phyloP scores from a whole-genome alignment of 2,797 vertebrate genomes.

The Chiroxiphia lanceolata region DNA sequence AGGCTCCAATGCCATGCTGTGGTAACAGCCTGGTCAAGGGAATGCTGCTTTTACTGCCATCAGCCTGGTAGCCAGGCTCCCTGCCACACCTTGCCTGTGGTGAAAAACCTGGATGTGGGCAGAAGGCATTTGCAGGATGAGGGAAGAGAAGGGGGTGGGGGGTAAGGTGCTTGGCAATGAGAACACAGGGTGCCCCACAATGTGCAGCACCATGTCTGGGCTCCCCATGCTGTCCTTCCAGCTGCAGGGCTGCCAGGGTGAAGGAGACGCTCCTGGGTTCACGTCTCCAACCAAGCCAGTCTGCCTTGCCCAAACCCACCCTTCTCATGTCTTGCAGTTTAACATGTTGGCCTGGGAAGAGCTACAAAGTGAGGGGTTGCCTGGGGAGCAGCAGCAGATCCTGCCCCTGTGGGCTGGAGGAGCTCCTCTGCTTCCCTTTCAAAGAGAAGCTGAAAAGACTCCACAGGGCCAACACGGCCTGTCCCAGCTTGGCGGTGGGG shows the following conservation, averaged over 20 bases:
- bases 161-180: rapidly evolving
- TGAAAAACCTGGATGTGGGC: neutral
- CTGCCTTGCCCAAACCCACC: neutral
- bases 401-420: neutral
- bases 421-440: neutral
- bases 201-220: rapidly evolving
- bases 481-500: neutral
- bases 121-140: neutral
- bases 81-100: neutral
- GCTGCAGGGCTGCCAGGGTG: rapidly evolving
- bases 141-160: neutral
- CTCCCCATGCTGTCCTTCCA: rapidly evolving
- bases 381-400: neutral
- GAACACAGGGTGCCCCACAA: neutral
- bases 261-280: neutral
- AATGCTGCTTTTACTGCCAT: neutral
- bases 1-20: rapidly evolving
- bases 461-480: rapidly evolving
- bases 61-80: neutral
- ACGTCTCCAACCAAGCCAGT: neutral
- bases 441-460: neutral
- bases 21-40: rapidly evolving
- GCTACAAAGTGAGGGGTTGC: neutral
- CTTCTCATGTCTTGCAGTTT: rapidly evolving
- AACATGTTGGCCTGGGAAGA: rapidly evolving